Percentiles rank a stretch among this genome's conserved stretches.
These are phyloP conservation scores for Parazoanthus atlanticus DNA, from an alignment of 92 coral and sea anemone species.

Conservation along the genomic window DNA sequence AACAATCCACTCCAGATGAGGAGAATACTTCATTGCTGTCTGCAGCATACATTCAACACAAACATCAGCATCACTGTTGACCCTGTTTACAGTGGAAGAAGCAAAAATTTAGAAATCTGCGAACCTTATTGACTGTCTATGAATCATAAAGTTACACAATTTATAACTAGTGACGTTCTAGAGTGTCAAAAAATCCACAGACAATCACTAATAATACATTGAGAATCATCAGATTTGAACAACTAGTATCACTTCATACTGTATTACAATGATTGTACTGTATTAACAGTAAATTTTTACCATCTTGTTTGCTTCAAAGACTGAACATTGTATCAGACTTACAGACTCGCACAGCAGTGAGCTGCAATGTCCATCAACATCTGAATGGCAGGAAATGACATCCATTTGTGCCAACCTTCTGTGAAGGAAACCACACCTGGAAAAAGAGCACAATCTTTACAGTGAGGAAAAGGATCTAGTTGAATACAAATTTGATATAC, in stretches of 20 bases:
- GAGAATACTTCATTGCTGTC: conserved; percentile 90
- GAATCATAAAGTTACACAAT: not conserved
- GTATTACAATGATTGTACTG: not conserved
- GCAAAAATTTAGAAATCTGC: not conserved
- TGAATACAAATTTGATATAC: not conserved
- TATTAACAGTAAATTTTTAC: not conserved
- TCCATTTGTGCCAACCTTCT: conserved; percentile 95
- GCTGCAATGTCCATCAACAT: conserved; percentile 91
- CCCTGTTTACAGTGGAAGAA: conserved; percentile 31
- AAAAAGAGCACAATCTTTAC: not conserved
- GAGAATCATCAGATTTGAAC: no score
- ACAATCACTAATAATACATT: no score
- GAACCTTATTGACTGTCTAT: not conserved
- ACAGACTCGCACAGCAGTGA: conserved; percentile 95
- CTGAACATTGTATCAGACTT: conserved; percentile 35
- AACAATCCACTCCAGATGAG: conserved; percentile 97
- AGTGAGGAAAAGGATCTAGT: not conserved
- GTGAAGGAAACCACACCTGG: conserved; percentile 87
- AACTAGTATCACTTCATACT: no score
- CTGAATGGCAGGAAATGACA: conserved; percentile 94
- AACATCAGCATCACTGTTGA: conserved; percentile 75
- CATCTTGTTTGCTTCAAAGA: not conserved
- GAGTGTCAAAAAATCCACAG: not conserved
- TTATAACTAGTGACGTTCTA: not conserved
- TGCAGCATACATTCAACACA: conserved; percentile 92